phyloP scores from a whole-genome alignment of 2,888 invertebrate species.

The Patella caerulea region DNA sequence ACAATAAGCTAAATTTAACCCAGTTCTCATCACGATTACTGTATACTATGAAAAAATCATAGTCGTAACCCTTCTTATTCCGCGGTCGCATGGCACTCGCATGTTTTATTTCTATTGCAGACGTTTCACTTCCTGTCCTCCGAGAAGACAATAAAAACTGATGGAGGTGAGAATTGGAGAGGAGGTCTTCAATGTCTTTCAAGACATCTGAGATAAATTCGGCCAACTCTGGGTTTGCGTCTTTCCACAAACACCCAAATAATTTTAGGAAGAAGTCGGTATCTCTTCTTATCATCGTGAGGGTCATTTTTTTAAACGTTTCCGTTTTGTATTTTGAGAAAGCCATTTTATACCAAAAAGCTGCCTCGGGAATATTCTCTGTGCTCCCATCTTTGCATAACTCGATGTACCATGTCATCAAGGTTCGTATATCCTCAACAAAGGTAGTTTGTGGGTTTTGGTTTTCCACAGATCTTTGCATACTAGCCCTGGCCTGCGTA shows the following conservation, averaged over 20 bases:
- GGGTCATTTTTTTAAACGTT: neutral
- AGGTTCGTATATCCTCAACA: neutral
- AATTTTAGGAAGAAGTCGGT: neutral
- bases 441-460: neutral
- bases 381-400: neutral
- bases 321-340: neutral
- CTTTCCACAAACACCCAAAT: neutral
- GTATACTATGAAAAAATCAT: neutral
- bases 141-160: neutral
- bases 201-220: neutral
- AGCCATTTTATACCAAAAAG: neutral
- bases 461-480: neutral
- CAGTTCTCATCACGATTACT: neutral
- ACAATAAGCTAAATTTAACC: neutral
- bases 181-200: too few relatives aligned
- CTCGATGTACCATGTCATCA: neutral
- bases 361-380: neutral
- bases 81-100: neutral
- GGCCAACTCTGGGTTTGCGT: neutral
- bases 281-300: neutral
- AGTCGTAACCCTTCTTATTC: neutral
- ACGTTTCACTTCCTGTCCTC: neutral
- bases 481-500: neutral
- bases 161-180: neutral
- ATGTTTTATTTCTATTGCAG: neutral